Conservation (phyloP, 2,888 invertebrate species). For the Lydus trimaculatus region DNA sequence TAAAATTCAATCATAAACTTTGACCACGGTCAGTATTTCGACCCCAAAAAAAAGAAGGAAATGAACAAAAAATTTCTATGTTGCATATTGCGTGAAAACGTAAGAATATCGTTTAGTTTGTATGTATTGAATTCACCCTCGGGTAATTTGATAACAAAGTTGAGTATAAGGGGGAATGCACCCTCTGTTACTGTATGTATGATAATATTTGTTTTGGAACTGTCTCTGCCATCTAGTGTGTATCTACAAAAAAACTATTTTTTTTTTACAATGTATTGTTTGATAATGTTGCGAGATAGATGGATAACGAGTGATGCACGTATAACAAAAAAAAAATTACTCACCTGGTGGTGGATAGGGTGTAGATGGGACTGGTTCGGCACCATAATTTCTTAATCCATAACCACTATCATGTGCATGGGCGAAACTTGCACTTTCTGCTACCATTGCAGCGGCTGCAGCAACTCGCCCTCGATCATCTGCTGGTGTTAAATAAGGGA, state of each 20-base stretch:
- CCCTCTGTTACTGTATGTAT: conserved; percentile 21
- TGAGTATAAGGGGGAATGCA: conserved; percentile 24
- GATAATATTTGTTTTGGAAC: conserved; percentile 33
- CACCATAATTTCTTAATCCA: conserved; percentile 76
- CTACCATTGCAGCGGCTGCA: conserved; percentile 64
- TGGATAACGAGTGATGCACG: conserved; percentile 14
- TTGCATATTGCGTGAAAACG: conserved; percentile 39
- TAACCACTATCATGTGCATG: conserved; percentile 72
- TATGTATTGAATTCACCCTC: conserved; percentile 33
- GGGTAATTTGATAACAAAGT: conserved; percentile 20
- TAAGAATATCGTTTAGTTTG: conserved; percentile 49
- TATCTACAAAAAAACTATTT: conserved; percentile 23
- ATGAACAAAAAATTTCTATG: neutral
- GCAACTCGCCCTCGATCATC: conserved; percentile 75
- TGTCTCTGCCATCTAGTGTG: conserved; percentile 51
- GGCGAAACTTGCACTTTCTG: conserved; percentile 71
- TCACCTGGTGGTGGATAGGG: conserved; percentile 82
- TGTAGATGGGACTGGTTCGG: conserved; percentile 76
- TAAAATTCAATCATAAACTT: conserved; percentile 16
- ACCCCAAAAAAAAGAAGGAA: neutral
- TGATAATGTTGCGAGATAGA: neutral
- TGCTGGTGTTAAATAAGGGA: conserved; percentile 73
- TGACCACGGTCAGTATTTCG: neutral
- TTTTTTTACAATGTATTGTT: neutral
- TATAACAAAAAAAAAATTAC: conserved; percentile 27